phyloP scores from a whole-genome alignment of 2,797 vertebrate genomes.

The Cryptoblepharus egeriae region DNA sequence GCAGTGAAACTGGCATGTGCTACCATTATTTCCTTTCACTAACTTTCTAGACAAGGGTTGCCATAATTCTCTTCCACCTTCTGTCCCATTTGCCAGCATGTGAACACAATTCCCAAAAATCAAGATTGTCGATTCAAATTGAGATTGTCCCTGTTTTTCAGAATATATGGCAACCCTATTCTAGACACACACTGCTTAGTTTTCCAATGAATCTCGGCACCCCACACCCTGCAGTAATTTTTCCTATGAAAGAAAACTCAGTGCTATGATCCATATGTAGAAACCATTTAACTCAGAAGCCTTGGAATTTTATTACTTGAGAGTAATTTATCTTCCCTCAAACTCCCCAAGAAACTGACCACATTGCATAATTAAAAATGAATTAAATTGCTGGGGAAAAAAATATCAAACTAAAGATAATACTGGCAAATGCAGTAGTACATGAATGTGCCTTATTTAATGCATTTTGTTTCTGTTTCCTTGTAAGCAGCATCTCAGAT shows the following conservation, averaged over 20 bases:
- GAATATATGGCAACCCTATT: too few species aligned
- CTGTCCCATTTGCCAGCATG: too few species aligned
- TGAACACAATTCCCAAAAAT: too few species aligned
- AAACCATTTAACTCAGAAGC: conserved; percentile 21
- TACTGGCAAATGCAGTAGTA: conserved; percentile 6
- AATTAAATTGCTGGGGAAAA: conserved; percentile 17
- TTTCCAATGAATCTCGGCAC: neutral
- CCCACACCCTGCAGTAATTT: neutral
- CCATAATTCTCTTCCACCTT: too few species aligned
- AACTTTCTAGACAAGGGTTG: too few species aligned
- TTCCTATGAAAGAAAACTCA: neutral
- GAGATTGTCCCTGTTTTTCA: too few species aligned
- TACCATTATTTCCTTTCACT: neutral
- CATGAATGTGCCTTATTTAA: neutral
- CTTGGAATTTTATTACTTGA: conserved; percentile 28
- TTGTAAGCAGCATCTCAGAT: neutral
- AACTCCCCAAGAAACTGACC: conserved; percentile 25
- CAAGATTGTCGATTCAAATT: too few species aligned
- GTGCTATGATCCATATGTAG: neutral
- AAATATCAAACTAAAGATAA: conserved; percentile 3
- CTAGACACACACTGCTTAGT: neutral
- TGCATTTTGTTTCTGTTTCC: conserved; percentile 4
- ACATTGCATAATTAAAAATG: conserved; percentile 35
- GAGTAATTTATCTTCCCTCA: conserved; percentile 16
- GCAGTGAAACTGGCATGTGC: neutral